Evolutionary conservation across 35 echinoderm and acorn worm genomes (phyloP).

Genomic region (Apostichopus japonicus): DNA sequence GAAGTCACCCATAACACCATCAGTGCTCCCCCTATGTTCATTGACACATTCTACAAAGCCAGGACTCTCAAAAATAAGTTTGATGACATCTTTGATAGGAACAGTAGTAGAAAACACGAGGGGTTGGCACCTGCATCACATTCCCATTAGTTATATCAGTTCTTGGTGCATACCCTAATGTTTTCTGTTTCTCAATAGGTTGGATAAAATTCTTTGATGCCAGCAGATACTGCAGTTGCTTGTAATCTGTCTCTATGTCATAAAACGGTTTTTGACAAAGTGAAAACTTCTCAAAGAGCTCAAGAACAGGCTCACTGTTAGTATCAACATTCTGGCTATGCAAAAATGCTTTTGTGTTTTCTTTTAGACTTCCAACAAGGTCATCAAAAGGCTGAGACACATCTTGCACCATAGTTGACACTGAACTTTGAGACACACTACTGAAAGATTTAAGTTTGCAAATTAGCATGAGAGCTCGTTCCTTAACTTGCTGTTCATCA

Average conservation of each 20-base stretch:
- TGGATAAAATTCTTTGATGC: not conserved
- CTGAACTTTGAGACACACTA: constrained; percentile 41
- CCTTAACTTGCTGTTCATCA: constrained; percentile 20
- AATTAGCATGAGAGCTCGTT: constrained; percentile 19
- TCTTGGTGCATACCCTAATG: constrained; percentile 39
- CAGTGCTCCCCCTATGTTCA: no score
- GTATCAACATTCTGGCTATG: not conserved
- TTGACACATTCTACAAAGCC: no score
- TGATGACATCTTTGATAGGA: no score
- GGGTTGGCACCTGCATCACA: constrained; percentile 16
- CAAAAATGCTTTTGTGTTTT: constrained; percentile 27
- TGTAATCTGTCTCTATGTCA: constrained; percentile 20
- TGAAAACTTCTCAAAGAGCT: not conserved
- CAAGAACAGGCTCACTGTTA: not conserved
- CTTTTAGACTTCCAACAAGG: constrained; percentile 25
- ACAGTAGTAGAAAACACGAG: constrained; percentile 38
- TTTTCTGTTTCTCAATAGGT: constrained; percentile 25
- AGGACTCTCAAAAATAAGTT: no score
- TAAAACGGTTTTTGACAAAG: not conserved
- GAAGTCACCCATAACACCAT: no score
- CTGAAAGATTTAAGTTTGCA: constrained; percentile 35
- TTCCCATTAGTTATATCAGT: constrained; percentile 27
- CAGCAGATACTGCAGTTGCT: not conserved
- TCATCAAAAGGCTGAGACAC: constrained; percentile 12
- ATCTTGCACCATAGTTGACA: constrained; percentile 20